A percentile compares a stretch with the other conserved stretches of the same genome.
These are phyloP conservation scores for Calephelis perditalis DNA, from an alignment of 2,888 invertebrate species.

Conservation along the genomic window DNA sequence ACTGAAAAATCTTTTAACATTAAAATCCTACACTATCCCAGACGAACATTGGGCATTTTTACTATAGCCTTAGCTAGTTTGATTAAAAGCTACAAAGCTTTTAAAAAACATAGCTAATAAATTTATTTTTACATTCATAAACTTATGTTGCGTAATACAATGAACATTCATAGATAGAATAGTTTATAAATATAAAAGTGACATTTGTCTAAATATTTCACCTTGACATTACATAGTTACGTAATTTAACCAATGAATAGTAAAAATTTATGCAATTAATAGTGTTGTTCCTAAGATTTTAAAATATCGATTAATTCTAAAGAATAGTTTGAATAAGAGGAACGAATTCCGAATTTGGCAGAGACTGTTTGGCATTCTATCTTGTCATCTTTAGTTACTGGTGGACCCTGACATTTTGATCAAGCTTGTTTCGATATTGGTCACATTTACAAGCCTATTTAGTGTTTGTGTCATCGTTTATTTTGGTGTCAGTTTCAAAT, in stretches of 20 bases:
- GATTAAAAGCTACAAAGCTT: too few relatives aligned
- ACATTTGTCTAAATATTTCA: slow-evolving; percentile 3
- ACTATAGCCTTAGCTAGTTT: too few relatives aligned
- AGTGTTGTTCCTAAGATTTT: slow-evolving; percentile 1
- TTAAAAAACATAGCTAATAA: too few relatives aligned
- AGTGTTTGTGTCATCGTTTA: too few relatives aligned
- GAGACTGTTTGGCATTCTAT: slow-evolving; percentile 52
- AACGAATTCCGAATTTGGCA: slow-evolving; percentile 33
- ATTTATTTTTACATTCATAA: too few relatives aligned
- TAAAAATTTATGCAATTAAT: not conserved
- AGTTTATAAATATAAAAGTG: not conserved
- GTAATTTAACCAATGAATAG: not conserved
- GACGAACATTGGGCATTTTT: too few relatives aligned
- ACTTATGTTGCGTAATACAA: too few relatives aligned
- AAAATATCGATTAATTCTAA: slow-evolving; percentile 19
- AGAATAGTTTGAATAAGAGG: slow-evolving; percentile 31
- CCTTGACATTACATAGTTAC: slow-evolving; percentile 8
- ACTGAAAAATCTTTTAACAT: too few relatives aligned
- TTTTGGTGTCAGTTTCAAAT: too few relatives aligned
- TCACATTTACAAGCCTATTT: slow-evolving; percentile 16
- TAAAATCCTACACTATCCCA: too few relatives aligned
- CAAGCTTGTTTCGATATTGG: slow-evolving; percentile 44
- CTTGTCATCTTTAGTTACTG: slow-evolving; percentile 39
- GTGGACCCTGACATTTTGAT: slow-evolving; percentile 67
- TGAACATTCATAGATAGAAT: too few relatives aligned